phyloP scores from a whole-genome alignment of 2,113 vertebrate species.

The Chinchilla lanigera region DNA sequence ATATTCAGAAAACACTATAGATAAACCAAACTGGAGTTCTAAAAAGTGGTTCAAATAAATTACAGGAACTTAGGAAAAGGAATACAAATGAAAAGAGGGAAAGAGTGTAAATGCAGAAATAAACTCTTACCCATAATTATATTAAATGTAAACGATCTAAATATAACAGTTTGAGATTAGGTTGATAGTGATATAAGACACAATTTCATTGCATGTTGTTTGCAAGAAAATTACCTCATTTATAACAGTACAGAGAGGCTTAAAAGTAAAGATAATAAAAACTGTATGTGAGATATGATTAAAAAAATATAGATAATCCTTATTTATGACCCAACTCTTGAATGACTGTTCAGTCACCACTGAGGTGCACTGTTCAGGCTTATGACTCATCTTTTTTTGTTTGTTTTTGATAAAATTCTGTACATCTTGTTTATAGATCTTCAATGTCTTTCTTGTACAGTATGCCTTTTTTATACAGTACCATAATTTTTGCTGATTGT shows the following conservation, averaged over 20 bases:
- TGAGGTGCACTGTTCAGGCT: not conserved
- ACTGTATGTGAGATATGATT: not conserved
- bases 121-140: not conserved
- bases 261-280: not conserved
- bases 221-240: not conserved
- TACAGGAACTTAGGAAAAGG: not conserved
- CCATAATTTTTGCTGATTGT: not conserved
- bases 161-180: not conserved
- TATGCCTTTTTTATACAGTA: not conserved
- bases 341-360: not conserved
- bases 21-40: not conserved
- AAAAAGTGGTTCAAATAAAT: not conserved
- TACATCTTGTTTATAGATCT: not conserved
- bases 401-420: not conserved
- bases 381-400: not conserved
- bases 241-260: not conserved
- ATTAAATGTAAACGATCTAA: not conserved
- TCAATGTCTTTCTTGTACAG: not conserved
- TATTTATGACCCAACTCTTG: not conserved
- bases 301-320: not conserved
- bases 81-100: constrained; percentile 20
- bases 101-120: not conserved
- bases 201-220: not conserved
- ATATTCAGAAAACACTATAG: not conserved
- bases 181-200: not conserved